phyloP scores from a whole-genome alignment of 2,797 vertebrate genomes.

The Austrolebias charrua region DNA sequence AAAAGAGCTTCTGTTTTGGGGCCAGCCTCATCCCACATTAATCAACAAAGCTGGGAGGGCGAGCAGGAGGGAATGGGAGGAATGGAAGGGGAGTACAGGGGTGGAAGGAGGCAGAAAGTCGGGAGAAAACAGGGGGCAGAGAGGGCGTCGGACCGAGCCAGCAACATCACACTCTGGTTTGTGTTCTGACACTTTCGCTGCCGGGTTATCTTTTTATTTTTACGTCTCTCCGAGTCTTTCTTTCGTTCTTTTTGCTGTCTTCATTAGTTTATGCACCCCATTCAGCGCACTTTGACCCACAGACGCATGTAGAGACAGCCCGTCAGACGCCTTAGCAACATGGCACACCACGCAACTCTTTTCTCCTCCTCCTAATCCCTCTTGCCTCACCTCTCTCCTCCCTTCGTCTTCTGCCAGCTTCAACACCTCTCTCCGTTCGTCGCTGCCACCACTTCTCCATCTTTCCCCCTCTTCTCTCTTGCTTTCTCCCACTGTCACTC shows the following conservation, averaged over 20 bases:
- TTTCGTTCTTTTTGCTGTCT: slow-evolving; percentile 15
- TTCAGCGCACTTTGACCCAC: slow-evolving; percentile 10
- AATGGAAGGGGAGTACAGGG: slow-evolving; percentile 21
- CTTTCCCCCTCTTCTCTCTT: slow-evolving; percentile 58
- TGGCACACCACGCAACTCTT: slow-evolving; percentile 35
- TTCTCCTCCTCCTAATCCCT: slow-evolving; percentile 29
- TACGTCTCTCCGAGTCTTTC: slow-evolving; percentile 11
- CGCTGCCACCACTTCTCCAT: slow-evolving; percentile 47
- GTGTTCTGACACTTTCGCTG: slow-evolving; percentile 32
- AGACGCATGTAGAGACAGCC: slow-evolving; percentile 20
- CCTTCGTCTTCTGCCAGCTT: slow-evolving; percentile 43
- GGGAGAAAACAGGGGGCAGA: slow-evolving; percentile 25
- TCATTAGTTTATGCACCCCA: slow-evolving; percentile 26
- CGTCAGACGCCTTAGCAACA: slow-evolving; percentile 46
- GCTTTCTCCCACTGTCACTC: slow-evolving; percentile 67
- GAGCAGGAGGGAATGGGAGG: slow-evolving; percentile 41
- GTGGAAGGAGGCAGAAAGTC: slow-evolving; percentile 15
- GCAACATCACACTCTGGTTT: slow-evolving; percentile 32
- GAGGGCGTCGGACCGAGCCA: slow-evolving; percentile 42
- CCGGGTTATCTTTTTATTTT: slow-evolving; percentile 30
- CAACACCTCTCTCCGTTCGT: slow-evolving; percentile 42
- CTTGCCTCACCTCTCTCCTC: slow-evolving; percentile 17
- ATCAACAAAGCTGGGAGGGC: slow-evolving; percentile 65
- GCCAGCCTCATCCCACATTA: slow-evolving; percentile 71
- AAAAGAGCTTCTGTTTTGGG: slow-evolving; percentile 72